phyloP scores from a whole-genome alignment of 2,888 invertebrate genomes.

The Antheraea yamamai region DNA sequence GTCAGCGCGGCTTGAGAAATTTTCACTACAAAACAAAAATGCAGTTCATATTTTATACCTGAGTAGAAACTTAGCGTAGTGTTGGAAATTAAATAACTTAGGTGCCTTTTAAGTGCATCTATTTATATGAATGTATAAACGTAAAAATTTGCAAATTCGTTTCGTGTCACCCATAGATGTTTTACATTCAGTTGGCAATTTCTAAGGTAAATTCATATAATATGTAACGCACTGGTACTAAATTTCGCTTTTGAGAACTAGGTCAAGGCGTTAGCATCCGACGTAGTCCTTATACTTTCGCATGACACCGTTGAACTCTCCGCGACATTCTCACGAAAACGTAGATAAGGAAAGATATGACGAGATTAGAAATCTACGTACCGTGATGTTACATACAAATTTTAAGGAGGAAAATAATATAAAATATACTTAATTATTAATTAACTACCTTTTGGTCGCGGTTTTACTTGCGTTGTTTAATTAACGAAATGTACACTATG shows the following conservation, averaged over 20 bases:
- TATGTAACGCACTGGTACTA: conserved; percentile 9
- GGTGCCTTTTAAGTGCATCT: background rate
- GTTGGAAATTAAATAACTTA: no score
- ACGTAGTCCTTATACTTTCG: conserved; percentile 7
- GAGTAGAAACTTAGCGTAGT: no score
- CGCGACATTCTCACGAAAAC: conserved; percentile 14
- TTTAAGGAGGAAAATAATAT: background rate
- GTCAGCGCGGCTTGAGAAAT: no score
- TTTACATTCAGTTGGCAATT: background rate
- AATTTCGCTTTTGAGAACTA: conserved; percentile 16
- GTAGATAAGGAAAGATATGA: conserved; percentile 4
- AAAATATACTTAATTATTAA: background rate
- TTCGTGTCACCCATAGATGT: background rate
- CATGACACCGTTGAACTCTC: conserved; percentile 14
- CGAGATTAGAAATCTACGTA: background rate
- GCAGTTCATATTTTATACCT: no score
- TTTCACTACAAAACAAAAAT: no score
- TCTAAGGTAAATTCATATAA: conserved; percentile 5
- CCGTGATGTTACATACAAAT: background rate
- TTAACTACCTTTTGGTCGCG: background rate
- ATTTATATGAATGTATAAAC: background rate
- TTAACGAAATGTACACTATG: no score
- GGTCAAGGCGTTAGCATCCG: conserved; percentile 2
- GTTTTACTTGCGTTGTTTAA: no score
- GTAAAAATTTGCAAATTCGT: background rate